These are phyloP conservation scores for Oasisia sp. DNA, from an alignment of 2,888 invertebrate genomes.

Conservation along the genomic window DNA sequence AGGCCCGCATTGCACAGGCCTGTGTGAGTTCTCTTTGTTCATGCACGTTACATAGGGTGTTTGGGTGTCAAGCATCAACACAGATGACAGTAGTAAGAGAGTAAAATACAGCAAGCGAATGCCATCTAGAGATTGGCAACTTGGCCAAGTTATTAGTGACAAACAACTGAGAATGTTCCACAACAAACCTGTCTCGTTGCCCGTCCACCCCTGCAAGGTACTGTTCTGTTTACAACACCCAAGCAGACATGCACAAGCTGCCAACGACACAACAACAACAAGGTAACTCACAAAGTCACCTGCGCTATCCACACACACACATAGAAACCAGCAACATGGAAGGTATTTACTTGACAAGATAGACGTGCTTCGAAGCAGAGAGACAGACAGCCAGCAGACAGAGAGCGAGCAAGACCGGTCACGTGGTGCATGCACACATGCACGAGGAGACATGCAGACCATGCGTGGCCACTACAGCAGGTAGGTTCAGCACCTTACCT, in stretches of 20 bases:
- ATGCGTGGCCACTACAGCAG: slow-evolving; percentile 13
- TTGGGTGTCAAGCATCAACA: background rate
- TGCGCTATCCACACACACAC: background rate
- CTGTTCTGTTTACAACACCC: background rate
- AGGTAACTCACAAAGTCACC: background rate
- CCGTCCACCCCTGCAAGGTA: slow-evolving; percentile 17
- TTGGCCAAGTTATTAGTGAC: background rate
- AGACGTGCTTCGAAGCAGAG: background rate
- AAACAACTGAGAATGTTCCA: background rate
- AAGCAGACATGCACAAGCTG: background rate
- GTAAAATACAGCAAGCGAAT: background rate
- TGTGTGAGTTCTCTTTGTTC: background rate
- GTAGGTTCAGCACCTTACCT: slow-evolving; percentile 17
- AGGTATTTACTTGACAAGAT: background rate
- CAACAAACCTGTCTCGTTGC: background rate
- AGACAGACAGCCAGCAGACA: background rate
- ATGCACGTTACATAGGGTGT: background rate
- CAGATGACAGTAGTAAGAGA: background rate
- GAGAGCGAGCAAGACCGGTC: background rate
- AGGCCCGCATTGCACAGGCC: background rate
- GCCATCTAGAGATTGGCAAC: background rate
- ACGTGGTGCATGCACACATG: background rate
- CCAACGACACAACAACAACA: background rate
- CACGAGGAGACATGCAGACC: background rate
- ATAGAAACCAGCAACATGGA: background rate